Evolutionary conservation across 2,888 invertebrate species (phyloP).

Genomic region (Drosophila koepferae): DNA sequence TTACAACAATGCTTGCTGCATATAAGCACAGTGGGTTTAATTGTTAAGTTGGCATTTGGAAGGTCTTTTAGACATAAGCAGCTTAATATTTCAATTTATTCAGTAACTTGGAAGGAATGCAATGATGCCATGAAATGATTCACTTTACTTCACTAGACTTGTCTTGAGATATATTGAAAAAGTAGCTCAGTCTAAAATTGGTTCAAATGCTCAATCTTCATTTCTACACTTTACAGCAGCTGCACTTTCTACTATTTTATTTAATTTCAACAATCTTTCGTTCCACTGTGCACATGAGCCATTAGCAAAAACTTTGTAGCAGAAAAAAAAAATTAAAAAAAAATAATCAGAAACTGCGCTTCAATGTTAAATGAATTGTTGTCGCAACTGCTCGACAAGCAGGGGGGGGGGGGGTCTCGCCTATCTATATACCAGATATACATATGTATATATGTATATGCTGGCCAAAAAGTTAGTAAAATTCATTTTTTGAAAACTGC

Average conservation of each 20-base stretch:
- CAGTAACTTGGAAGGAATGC: no score
- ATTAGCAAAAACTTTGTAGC: conserved; percentile 65
- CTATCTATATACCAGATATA: conserved; percentile 5
- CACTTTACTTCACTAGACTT: no score
- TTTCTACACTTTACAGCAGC: neutral
- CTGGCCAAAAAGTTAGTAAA: conserved; percentile 66
- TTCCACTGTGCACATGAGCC: conserved; percentile 65
- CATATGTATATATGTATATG: neutral
- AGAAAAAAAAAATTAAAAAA: conserved; percentile 18
- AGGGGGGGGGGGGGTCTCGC: conserved; percentile 12
- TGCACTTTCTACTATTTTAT: neutral
- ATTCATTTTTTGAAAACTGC: conserved; percentile 73
- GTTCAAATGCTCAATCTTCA: no score
- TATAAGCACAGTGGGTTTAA: conserved; percentile 56
- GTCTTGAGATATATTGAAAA: no score
- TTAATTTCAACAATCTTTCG: neutral
- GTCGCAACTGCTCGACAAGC: conserved; percentile 71
- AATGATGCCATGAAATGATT: neutral
- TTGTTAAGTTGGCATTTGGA: no score
- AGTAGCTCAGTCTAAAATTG: no score
- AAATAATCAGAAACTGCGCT: conserved; percentile 51
- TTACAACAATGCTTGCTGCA: conserved; percentile 58
- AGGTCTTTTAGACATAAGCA: neutral
- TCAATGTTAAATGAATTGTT: conserved; percentile 80
- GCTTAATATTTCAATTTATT: no score